phyloP scores from a whole-genome alignment of 1,140 invertebrate species.

The Macrocentrus cingulum region DNA sequence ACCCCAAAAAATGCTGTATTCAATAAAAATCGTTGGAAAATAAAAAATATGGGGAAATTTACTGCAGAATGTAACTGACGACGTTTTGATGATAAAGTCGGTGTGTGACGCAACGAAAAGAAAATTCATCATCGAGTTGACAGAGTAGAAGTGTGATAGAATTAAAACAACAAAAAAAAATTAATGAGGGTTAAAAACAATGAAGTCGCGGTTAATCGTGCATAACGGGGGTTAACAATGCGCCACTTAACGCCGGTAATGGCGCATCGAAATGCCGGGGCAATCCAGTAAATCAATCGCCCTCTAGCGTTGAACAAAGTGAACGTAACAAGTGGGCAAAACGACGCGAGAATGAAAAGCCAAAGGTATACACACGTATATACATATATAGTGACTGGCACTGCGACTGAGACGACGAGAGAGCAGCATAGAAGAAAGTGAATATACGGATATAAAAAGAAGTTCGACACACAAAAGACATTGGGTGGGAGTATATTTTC shows the following conservation, averaged over 20 bases:
- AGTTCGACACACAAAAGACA: too few species aligned
- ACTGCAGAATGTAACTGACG: too few species aligned
- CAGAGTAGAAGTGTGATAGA: background rate
- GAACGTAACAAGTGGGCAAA: conserved; percentile 17
- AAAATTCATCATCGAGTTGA: background rate
- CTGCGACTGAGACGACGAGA: background rate
- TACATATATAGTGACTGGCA: background rate
- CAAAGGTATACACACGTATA: background rate
- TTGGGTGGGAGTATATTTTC: background rate
- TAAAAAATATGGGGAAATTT: too few species aligned
- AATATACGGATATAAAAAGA: too few species aligned
- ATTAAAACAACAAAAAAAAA: background rate
- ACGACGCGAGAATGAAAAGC: conserved; percentile 11
- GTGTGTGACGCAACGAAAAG: background rate
- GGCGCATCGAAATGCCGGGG: conserved; percentile 17
- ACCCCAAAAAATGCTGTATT: too few species aligned
- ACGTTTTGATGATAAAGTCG: too few species aligned
- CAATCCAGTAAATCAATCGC: conserved; percentile 26
- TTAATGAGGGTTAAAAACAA: conserved; percentile 8
- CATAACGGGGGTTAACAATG: conserved; percentile 27
- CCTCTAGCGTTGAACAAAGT: conserved; percentile 9
- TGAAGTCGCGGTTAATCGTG: conserved; percentile 19
- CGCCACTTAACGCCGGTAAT: conserved; percentile 27
- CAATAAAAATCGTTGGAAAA: too few species aligned
- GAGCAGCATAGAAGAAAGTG: too few species aligned